Evolutionary conservation across 2,113 vertebrate species (phyloP), one percentile per base, ranked within the genome.

Genomic region (Chunga burmeisteri): DNA sequence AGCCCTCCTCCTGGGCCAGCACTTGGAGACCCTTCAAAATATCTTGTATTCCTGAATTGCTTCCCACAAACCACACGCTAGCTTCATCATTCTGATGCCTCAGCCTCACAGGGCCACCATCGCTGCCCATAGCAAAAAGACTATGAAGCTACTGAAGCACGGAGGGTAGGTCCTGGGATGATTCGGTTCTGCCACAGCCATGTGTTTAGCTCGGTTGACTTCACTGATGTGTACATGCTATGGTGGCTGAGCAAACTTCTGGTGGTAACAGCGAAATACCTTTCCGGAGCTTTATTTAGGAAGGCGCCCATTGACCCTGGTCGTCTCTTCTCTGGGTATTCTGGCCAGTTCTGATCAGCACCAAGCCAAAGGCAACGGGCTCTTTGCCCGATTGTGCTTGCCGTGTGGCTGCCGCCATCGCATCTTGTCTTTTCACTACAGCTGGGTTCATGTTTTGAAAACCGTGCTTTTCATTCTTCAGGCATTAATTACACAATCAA

Each of bases 351-450:
- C 25, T 79, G 61, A n/a, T 53, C 56, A 59, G 36, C 29, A 71
- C 17, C 55, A 70, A 88, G 42, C 19, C 13, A 2, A 6, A 1
- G 1, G 20, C 4, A 71, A 53, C 0, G 2, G 26, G 16, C 4
- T 82, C 8, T 86, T 72, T 3, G 1, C 18, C 34, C 50, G 72
- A 2, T 5, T 58, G 18, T 0, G 0, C 11, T 80, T 82, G 40
- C 36, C 16, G 7, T 0, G 0, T 78, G 46, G 32, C 16, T 0
- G 0, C 36, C 63, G 46, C 65, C 38, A 44, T 84, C 6, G 4
- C 0, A 0, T 42, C 25, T 52, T 38, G 9, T 52, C 47, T 84
- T 88, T 81, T 75, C 32, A 10, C 49, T 61, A 19, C 10, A 67
- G 12, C 25, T 81, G 46, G 9, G 32, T 38, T 74, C 6, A 2